Percentiles rank a stretch among this genome's conserved stretches.
phyloP scores from a whole-genome alignment of 2,888 invertebrate species.

The Drosophila suboccidentalis region DNA sequence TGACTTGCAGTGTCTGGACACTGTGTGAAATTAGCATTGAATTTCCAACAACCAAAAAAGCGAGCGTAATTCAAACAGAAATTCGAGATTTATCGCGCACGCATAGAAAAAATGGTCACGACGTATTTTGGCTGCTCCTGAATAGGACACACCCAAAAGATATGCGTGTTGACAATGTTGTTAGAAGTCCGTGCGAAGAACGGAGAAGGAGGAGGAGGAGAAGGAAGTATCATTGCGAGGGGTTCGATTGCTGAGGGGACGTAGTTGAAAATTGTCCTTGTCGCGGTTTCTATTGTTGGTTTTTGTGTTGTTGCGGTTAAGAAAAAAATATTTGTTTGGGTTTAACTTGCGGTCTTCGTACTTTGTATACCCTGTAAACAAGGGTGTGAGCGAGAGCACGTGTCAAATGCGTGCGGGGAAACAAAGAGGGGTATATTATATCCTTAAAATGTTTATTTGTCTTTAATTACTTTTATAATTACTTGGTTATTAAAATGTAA shows the following conservation, averaged over 20 bases:
- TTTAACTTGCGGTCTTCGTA: conserved; percentile 23
- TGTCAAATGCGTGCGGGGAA: background rate
- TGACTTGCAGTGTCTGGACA: conserved; percentile 52
- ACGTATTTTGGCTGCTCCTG: conserved; percentile 1
- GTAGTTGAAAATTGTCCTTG: conserved; percentile 9
- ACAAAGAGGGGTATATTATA: background rate
- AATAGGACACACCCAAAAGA: conserved; percentile 54
- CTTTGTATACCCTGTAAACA: conserved; percentile 37
- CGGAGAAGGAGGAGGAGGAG: background rate
- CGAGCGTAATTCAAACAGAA: conserved; percentile 42
- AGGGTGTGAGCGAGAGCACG: background rate
- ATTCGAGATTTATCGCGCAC: conserved; percentile 72
- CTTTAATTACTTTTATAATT: background rate
- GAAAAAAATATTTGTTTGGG: conserved; percentile 41
- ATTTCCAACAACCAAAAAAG: conserved; percentile 46
- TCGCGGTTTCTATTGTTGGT: conserved; percentile 26
- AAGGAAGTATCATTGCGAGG: background rate
- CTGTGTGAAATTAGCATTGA: conserved; percentile 70
- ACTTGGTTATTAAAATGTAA: background rate
- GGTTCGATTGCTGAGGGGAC: background rate
- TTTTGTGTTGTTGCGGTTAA: conserved; percentile 38
- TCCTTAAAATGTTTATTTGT: background rate
- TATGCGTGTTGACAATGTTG: conserved; percentile 16
- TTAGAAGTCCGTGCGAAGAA: background rate
- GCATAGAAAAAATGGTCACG: conserved; percentile 26